Evolutionary conservation across 30 jellyfish, hydroid and myxozoan genomes (phyloP), one percentile per base, ranked within the genome.

Genomic region (Haliclystus octoradiatus): DNA sequence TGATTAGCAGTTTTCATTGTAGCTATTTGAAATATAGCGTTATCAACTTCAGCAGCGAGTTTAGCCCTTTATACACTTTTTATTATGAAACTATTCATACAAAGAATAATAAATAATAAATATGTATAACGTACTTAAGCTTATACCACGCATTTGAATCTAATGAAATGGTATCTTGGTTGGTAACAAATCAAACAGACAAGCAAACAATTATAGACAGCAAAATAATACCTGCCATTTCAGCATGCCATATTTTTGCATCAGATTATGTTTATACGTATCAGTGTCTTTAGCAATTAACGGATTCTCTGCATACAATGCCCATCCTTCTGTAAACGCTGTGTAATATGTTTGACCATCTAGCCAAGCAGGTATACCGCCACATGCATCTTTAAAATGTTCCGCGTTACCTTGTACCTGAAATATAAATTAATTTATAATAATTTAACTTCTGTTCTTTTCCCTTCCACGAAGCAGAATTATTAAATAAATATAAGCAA

Each of bases 311-410:
- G 95, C 98, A 89, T 89, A 89, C 73, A 89, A 49, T 0, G 95
- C 98, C 98, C 98, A 89, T 14, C 98, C 98, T 63, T 89, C 98
- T 15, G 95, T 81, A 75, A 89, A 89, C 23, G 98, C 98, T 4
- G 98, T 89, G 74, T 81, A 89, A 53, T 74, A 89, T 7, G 98
- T 82, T 30, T 78, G 72, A 52, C 73, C 95, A 67, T 89, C 98
- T n/a, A 89, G 84, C 98, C 98, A 89, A 5, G 72, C 76, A 33
- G 75, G 82, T 2, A 71, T 82, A 15, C 98, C 98, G 28, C 94
- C 94, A 65, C 98, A 89, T 57, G 67, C 62, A 34, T 89, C 98
- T 31, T 92, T 79, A 78, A 89, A 89, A 68, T 80, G 98, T 68
- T 89, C 98, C 51, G 66, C 63, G 34, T 69, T 71, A 0, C 98